Evolutionary conservation across 2,113 vertebrate genomes (phyloP).

Genomic region (Phoenicopterus ruber): DNA sequence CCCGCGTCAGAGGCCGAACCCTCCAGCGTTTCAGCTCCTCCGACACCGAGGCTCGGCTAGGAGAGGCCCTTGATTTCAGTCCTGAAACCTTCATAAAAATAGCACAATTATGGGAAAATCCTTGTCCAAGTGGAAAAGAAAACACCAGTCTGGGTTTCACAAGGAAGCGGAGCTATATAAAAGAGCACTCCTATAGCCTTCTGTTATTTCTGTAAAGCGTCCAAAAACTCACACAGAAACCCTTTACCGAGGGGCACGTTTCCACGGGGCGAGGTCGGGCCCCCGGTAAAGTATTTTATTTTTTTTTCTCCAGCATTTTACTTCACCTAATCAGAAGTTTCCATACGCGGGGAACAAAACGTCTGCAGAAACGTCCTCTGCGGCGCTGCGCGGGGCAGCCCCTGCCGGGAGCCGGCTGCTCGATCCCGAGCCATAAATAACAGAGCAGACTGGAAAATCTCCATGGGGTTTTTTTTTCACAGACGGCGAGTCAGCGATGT

Average conservation of each 20-base stretch:
- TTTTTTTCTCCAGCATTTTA: not conserved
- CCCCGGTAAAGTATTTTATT: not conserved
- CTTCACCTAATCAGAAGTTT: not conserved
- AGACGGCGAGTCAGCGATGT: not conserved
- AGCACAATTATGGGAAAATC: conserved; percentile 40
- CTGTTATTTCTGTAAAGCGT: not conserved
- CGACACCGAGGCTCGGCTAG: not conserved
- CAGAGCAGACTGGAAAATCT: not conserved
- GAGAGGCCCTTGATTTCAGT: not conserved
- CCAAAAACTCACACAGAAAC: not conserved
- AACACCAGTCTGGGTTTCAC: not conserved
- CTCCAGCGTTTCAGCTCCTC: not conserved
- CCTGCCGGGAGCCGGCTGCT: not conserved
- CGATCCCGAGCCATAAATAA: not conserved
- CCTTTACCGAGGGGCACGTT: not conserved
- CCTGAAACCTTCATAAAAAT: conserved; percentile 13
- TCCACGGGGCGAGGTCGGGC: fast-evolving
- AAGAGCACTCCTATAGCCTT: not conserved
- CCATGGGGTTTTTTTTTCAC: too few relatives aligned
- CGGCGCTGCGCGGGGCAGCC: not conserved
- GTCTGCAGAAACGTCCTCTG: not conserved
- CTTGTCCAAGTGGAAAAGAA: conserved; percentile 27
- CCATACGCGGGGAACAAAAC: not conserved
- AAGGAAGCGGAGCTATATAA: conserved; percentile 3
- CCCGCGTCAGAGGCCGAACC: not conserved